Evolutionary conservation across 2,113 vertebrate species (phyloP), one percentile per base, ranked within the genome.

Genomic region (Psittacula cyanocephala): DNA sequence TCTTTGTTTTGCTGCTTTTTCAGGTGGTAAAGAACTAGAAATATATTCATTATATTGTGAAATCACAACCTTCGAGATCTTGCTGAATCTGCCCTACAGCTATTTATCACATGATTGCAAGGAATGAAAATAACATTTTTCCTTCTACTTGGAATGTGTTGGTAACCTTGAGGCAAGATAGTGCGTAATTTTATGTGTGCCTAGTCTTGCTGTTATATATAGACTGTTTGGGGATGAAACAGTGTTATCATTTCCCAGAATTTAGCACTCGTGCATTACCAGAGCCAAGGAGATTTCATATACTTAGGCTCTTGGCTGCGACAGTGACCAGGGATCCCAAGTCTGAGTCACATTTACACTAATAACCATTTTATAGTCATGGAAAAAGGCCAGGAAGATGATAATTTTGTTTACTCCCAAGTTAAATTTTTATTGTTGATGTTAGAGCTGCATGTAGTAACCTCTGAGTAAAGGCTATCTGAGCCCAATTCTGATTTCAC

Each of bases 41-140:
- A 93, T 85, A 82, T 43, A 93, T 95, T 95, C 86, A 93, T 91
- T 97, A 96, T 94, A 95, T 93, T 94, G 91, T 90, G 94, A 96
- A 95, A 95, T 95, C 89, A 81, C 89, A 96, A 62, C 88, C 92
- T 89, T 93, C 68, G 43, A 89, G 83, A 89, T 96, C 88, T 95
- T 92, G 88, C 90, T 85, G 93, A 93, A 95, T 95, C 93, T 97
- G 93, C 95, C 95, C 94, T 95, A 89, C 74, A 91, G 96, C 93
- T 97, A 94, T 96, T 97, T 96, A 97, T 97, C 91, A 96, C 77
- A 91, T 94, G 91, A 97, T 93, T 92, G 90, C 88, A 97, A 72
- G 80, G 90, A 96, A 96, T 93, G 94, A 96, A 97, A 96, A 97
- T 97, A 96, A 91, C 72, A 90, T 96, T 96, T 88, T 96, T 93